These are phyloP conservation scores for Aurelia aurita DNA, from an alignment of 30 jellyfish, hydroid and myxozoan species.

Conservation along the genomic window DNA sequence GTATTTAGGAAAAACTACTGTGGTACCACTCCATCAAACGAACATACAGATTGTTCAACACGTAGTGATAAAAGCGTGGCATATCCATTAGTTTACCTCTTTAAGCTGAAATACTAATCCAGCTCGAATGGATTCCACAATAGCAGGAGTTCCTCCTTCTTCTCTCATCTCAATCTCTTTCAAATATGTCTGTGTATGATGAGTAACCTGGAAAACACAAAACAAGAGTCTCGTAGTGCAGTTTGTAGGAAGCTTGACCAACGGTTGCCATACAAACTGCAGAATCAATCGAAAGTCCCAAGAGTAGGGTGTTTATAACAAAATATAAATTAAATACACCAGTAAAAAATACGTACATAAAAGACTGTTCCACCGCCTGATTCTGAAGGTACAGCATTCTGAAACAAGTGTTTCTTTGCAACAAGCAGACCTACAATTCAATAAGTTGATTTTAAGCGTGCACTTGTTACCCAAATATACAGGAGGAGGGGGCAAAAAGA, in stretches of 20 bases:
- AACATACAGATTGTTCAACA: no score
- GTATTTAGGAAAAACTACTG: no score
- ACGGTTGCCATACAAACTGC: no score
- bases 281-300: no score
- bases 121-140: constrained; percentile 89
- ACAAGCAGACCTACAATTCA: constrained; percentile 69
- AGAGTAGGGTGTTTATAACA: no score
- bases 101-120: constrained; percentile 91
- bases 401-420: constrained; percentile 83
- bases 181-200: constrained; percentile 77
- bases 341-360: constrained; percentile 74
- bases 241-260: no score
- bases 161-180: constrained; percentile 92
- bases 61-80: no score
- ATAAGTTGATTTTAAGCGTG: neutral
- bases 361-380: constrained; percentile 95
- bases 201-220: constrained; percentile 63
- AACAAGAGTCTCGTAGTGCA: neutral
- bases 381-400: constrained; percentile 73
- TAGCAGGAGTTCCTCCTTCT: constrained; percentile 97
- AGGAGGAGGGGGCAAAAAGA: no score
- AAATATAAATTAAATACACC: no score
- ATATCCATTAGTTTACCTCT: constrained; percentile 57
- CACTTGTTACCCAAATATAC: no score
- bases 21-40: no score